Evolutionary conservation across 2,888 invertebrate genomes (phyloP), one percentile per base, ranked within the genome.

Genomic region (Nezara viridula): DNA sequence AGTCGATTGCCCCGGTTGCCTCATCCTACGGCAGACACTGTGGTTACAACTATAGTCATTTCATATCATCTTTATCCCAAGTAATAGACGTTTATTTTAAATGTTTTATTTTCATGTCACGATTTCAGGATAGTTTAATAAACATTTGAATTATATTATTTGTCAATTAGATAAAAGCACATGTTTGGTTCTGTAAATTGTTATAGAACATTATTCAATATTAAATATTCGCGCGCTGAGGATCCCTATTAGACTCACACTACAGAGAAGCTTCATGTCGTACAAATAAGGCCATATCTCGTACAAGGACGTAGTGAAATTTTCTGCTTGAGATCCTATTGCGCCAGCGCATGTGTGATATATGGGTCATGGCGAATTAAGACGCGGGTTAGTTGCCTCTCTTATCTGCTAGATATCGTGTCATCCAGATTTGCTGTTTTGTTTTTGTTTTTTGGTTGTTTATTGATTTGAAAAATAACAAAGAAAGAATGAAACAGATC

Each of bases 281-380:
- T 44, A 44, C 44, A 81, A 81, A 81, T 47, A 40, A 81, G 81
- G 81, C 81, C n/a, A 81, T 81, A 44, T 40, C 81, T 81, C 44
- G 44, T 16, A n/a, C 81, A 81, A 81, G 81, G 81, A 44, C 81
- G 14, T 16, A 81, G 81, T 47, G 81, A 81, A 81, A 81, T 81
- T 81, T 81, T 81, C 81, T 81, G 81, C 81, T 81, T 81, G 81
- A 81, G 81, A 44, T 81, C 12, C 4, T 6, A 44, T 81, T 81
- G 44, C 81, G 44, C n/a, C 32, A 81, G 44, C 81, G n/a, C 40
- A 47, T 44, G 81, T 44, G 81, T 47, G 81, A 81, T 81, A 81
- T 81, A 47, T 81, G 81, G 66, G 66, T 81, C 81, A 81, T 81
- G 81, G 81, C 81, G n/a, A 81, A 44, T 81, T 44, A 81, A n/a